Evolutionary conservation across 2,797 vertebrate species (phyloP), one percentile per base, ranked within the genome.

Genomic region (Perodicticus potto): DNA sequence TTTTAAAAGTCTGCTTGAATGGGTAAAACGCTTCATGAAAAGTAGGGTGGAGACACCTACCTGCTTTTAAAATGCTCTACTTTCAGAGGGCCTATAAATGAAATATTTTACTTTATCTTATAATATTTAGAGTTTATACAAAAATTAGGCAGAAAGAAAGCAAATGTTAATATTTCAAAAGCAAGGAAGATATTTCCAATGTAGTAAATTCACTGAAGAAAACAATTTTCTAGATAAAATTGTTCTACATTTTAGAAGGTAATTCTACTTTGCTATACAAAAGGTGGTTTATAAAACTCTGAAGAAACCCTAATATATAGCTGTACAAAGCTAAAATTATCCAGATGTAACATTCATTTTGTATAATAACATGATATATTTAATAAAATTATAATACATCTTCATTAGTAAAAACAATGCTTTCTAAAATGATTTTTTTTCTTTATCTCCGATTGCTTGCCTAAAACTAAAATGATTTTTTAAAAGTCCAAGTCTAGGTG

Each of bases 1-100:
- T 99, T 98, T 98, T 97, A 98, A 98, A 98, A 98, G 98, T 98
- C 98, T 98, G 98, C 97, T 97, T 98, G 98, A 99, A 99, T 98
- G 98, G 98, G 97, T 97, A 98, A 98, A 98, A 98, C 93, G 97
- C 98, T 98, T 98, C 98, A 98, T 98, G 98, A 97, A 98, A 99
- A 98, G 97, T 98, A 98, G 98, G 98, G 98, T 98, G 98, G 98
- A 98, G 98, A 98, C 98, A 98, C 98, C 98, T 98, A 98, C 98
- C 98, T 98, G 98, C 98, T 98, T 98, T 98, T 96, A 98, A 98
- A 99, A 98, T 98, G 97, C 96, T 98, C 98, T 98, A 98, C 98
- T 98, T 98, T 98, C 96, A 98, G 98, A 98, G 53, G 97, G 98
- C 97, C 98, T 98, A 98, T 97, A 97, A 98, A 98, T 97, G 97